Evolutionary conservation across 2,797 vertebrate genomes (phyloP), one percentile per base, ranked within the genome.

Genomic region (Fistularia tabacaria): DNA sequence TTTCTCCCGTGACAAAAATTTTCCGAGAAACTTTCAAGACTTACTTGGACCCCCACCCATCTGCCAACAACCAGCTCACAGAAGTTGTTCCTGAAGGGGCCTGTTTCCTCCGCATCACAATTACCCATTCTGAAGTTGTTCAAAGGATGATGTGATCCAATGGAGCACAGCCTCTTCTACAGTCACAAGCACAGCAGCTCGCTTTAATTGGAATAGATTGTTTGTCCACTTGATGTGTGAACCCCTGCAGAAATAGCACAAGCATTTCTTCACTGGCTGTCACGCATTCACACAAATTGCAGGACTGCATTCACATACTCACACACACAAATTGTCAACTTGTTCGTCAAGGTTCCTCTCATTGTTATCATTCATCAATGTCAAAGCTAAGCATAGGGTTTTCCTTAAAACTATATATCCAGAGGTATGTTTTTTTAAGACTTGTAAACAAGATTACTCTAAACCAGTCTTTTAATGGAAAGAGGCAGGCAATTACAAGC

Each of bases 141-240:
- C 63, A 82, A 80, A 82, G 84, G 76, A 75, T 73, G 78, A 85
- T 78, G 83, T 79, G 86, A 86, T 80, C 73, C 67, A 66, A 58
- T 81, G 71, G 71, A 86, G 77, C 76, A 59, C 49, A 40, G 69
- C 60, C 62, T 72, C 61, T 62, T 62, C 63, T 74, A 73, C 75
- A 71, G 77, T 77, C 70, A 62, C 75, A 73, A 47, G 62, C 66
- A 69, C 74, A 74, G 71, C 75, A 65, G 72, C 71, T 66, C 36
- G 40, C 69, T 83, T 85, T 89, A 87, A 89, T 89, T 89, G 78
- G 79, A 89, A 87, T 86, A 80, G 84, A 87, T 85, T 84, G 80
- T 88, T 85, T 78, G 79, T 85, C 81, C 65, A 62, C 59, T 83
- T 74, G 69, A 71, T 81, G 72, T 78, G 85, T 82, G 84, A 87